A percentile compares a stretch with the other conserved stretches of the same genome.
Evolutionary conservation across 2,888 invertebrate genomes (phyloP).

Genomic region (Trypoxylon attenuatum): DNA sequence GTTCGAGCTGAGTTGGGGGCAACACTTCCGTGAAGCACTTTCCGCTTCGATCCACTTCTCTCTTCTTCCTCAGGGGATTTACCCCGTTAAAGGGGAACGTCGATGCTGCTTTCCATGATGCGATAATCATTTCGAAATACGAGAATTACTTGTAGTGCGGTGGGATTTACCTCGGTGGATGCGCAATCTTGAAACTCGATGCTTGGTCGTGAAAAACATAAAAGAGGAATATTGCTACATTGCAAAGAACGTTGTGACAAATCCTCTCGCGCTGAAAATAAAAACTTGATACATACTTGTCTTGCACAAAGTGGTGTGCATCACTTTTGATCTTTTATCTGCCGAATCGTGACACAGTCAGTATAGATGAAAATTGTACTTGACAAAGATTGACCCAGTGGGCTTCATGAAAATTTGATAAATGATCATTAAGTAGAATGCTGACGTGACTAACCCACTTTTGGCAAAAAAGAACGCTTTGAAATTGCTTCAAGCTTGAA

Average conservation of each 20-base stretch:
- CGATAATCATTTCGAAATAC: neutral
- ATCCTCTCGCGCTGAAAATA: too few relatives aligned
- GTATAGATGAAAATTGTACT: neutral
- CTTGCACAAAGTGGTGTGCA: too few relatives aligned
- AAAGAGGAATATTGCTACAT: too few relatives aligned
- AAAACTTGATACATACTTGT: too few relatives aligned
- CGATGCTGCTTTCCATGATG: neutral
- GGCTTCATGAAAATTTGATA: neutral
- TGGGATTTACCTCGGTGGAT: too few relatives aligned
- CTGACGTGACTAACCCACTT: too few relatives aligned
- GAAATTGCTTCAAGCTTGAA: too few relatives aligned
- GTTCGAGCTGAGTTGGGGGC: slow-evolving; percentile 21
- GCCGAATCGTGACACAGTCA: neutral
- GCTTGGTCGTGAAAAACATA: too few relatives aligned
- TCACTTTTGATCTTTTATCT: too few relatives aligned
- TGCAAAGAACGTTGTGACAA: too few relatives aligned
- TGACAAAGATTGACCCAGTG: neutral
- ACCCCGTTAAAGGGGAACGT: slow-evolving; percentile 42
- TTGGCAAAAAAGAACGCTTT: too few relatives aligned
- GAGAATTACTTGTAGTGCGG: neutral
- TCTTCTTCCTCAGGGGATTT: slow-evolving; percentile 17
- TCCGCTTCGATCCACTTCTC: slow-evolving; percentile 39
- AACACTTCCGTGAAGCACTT: slow-evolving; percentile 30
- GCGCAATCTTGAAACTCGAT: too few relatives aligned
- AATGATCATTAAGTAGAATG: neutral